Conservation (phyloP, 1,140 invertebrate genomes). For the Temnothorax nylanderi region DNA sequence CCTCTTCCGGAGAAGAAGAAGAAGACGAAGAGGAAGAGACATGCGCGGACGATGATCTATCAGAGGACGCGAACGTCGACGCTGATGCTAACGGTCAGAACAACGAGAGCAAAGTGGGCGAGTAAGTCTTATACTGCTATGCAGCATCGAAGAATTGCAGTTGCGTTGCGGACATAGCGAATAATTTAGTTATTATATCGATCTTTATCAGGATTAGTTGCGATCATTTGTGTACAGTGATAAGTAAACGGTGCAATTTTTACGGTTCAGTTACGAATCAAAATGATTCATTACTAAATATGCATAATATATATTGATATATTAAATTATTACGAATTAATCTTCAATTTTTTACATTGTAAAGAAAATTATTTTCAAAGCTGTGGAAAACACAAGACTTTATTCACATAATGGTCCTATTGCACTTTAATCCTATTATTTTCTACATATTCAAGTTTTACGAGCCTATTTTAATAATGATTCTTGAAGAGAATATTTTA, state of each 20-base stretch:
- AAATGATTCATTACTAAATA: neutral
- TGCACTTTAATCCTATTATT: neutral
- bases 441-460: neutral
- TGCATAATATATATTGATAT: neutral
- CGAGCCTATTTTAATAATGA: neutral
- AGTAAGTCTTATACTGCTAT: constrained; percentile 38
- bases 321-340: neutral
- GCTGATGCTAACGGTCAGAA: constrained; percentile 68
- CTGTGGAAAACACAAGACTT: neutral
- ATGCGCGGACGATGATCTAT: constrained; percentile 69
- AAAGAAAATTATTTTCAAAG: neutral
- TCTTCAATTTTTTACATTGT: no score
- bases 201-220: constrained; percentile 16
- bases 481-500: neutral
- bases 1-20: constrained; percentile 77
- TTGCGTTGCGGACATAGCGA: neutral
- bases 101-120: constrained; percentile 53
- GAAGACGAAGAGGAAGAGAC: constrained; percentile 68
- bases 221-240: neutral
- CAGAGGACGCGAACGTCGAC: constrained; percentile 60
- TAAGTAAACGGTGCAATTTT: constrained; percentile 65
- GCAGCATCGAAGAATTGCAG: constrained; percentile 41
- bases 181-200: constrained; percentile 30
- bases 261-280: neutral
- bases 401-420: neutral